Base-by-base conservation (phyloP, 2,113 vertebrate genomes). In the Anolis sagrei region DNA sequence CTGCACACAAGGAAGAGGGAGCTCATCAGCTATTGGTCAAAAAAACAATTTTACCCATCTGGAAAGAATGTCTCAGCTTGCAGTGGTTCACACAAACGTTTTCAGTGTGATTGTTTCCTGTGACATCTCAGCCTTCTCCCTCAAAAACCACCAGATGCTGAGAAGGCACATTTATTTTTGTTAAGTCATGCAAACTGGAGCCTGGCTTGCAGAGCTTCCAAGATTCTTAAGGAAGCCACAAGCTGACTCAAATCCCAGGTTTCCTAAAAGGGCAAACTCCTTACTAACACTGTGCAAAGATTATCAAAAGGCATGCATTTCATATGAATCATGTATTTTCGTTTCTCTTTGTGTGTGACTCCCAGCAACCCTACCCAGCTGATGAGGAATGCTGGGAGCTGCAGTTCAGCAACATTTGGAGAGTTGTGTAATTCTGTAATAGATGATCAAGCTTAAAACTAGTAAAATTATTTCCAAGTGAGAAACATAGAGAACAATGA, bases 181-280 rank as follows among this genome's bases (percentile, higher is more conserved):
- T 81, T 27, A 93, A 87, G 81, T 87, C 88, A 89, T 19, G 75
- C 69, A 90, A 90, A 90, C 92, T 2, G 62, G 69, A 84, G 68
- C 81, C 86, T 81, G 83, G 48, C n/a, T 87, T 88, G 10, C 79
- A 81, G 62, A 21, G 79, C 14, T 87, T 81, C 68, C 69, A 88
- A 19, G 4, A 79, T 83, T 81, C 82, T 83, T 85, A 91, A 86
- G 79, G 74, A 90, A 92, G 86, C 90, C 89, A 91, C 87, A 93
- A 90, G 85, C 87, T 87, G 21, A 86, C 70, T 89, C 86, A 92
- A 93, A 91, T 77, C 72, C 77, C 39, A 80, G 85, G 79, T 84
- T 89, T 91, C 83, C 69, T 66, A 86, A 79, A 87, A 91, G 77
- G 86, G 90, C 69, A 77, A n/a, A 83, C 84, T 76, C 21, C 13